These are phyloP conservation scores for Pararge aegeria DNA, from an alignment of 1,140 invertebrate species.

Conservation along the genomic window DNA sequence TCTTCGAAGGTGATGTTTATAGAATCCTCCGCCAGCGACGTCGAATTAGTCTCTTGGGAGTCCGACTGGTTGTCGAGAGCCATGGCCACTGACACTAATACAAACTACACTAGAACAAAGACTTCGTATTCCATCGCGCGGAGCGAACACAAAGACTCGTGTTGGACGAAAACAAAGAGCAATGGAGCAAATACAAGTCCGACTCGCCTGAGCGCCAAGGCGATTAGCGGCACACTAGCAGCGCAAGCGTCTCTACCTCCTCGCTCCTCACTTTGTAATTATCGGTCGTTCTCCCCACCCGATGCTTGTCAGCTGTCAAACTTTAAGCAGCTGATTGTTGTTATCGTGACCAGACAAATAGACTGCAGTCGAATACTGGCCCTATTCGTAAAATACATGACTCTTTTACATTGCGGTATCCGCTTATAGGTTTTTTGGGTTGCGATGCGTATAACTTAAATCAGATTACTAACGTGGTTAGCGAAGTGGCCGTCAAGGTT, in stretches of 20 bases:
- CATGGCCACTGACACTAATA: constrained; percentile 52
- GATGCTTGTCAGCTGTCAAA: constrained; percentile 34
- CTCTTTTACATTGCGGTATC: too few species aligned
- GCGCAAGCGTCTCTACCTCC: constrained; percentile 32
- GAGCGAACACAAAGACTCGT: constrained; percentile 53
- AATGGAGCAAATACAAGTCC: constrained; percentile 25
- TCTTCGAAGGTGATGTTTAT: constrained; percentile 66
- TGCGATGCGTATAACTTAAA: too few species aligned
- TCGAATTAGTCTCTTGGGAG: constrained; percentile 61
- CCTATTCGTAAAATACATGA: neutral
- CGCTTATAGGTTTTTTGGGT: too few species aligned
- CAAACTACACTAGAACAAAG: constrained; percentile 45
- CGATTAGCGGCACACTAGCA: constrained; percentile 34
- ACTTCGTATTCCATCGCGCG: constrained; percentile 48
- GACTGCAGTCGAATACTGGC: constrained; percentile 3
- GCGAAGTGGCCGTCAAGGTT: too few species aligned
- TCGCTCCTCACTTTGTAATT: constrained; percentile 39
- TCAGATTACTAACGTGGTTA: too few species aligned
- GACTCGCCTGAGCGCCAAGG: constrained; percentile 36
- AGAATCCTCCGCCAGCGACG: constrained; percentile 55
- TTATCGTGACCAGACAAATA: constrained; percentile 37
- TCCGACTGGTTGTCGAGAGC: constrained; percentile 54
- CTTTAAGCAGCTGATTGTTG: constrained; percentile 40
- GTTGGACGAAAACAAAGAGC: constrained; percentile 59
- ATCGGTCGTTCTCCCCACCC: constrained; percentile 68